Conservation (phyloP, 2,113 vertebrate genomes). For the Notarius quadriscutis region DNA sequence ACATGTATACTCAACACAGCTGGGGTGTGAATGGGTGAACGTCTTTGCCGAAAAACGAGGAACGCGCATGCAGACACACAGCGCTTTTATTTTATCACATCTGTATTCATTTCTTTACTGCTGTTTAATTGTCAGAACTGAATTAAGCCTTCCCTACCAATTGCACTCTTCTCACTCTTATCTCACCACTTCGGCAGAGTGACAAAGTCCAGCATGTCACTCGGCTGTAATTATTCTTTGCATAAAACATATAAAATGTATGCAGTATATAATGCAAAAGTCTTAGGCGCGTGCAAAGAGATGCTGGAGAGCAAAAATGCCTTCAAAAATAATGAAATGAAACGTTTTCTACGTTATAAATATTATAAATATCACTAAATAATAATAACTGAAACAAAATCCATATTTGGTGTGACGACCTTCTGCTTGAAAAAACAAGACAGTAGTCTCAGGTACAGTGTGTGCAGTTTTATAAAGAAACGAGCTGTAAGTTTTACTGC, state of each 20-base stretch:
- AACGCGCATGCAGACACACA: not conserved
- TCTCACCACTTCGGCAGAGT: not conserved
- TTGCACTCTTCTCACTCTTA: not conserved
- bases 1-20: not conserved
- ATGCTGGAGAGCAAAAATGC: too few species aligned
- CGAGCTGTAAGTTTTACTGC: too few species aligned
- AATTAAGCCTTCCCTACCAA: constrained; percentile 11
- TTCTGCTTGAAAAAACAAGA: too few species aligned
- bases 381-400: too few species aligned
- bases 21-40: not conserved
- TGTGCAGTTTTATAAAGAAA: too few species aligned
- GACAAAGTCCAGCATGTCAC: not conserved
- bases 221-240: not conserved
- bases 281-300: not conserved
- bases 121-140: constrained; percentile 14
- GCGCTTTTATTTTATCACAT: not conserved
- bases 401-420: too few species aligned
- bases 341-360: too few species aligned
- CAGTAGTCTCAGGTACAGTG: too few species aligned
- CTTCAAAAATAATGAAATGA: too few species aligned
- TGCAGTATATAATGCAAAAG: not conserved
- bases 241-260: not conserved
- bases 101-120: constrained; percentile 15
- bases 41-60: not conserved
- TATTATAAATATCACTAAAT: too few species aligned